Conservation (phyloP, 2,113 vertebrate genomes). For the Daboia siamensis region DNA sequence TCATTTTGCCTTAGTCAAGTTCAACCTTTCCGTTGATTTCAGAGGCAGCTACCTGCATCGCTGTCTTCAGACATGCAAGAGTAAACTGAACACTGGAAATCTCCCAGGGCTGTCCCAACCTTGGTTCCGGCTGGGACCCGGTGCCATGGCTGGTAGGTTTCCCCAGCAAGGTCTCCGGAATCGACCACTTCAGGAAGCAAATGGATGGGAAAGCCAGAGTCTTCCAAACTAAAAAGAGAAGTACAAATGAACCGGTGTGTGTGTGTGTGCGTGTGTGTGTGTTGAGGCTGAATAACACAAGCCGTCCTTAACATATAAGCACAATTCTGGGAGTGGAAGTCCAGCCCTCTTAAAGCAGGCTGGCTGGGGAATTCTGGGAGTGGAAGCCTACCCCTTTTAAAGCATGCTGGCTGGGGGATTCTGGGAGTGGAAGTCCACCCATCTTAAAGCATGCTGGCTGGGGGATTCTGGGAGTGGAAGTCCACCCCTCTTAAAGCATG, state of each 20-base stretch:
- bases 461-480: too few species aligned
- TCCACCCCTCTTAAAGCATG: too few species aligned
- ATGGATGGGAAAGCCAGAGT: slow-evolving; percentile 78
- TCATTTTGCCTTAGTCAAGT: not conserved
- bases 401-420: too few species aligned
- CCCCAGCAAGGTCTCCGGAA: slow-evolving; percentile 79
- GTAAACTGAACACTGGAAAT: slow-evolving; percentile 93
- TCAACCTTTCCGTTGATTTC: too few species aligned
- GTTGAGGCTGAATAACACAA: too few species aligned
- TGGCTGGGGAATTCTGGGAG: too few species aligned
- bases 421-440: too few species aligned
- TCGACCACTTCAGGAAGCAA: slow-evolving; percentile 81
- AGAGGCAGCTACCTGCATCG: slow-evolving; percentile 78
- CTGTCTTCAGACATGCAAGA: slow-evolving; percentile 81
- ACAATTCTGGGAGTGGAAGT: not conserved
- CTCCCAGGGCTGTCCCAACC: slow-evolving; percentile 90
- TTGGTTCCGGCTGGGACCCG: slow-evolving; percentile 78
- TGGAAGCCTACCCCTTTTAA: too few species aligned
- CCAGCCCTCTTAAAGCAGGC: too few species aligned
- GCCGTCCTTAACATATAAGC: not conserved
- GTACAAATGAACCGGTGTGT: too few species aligned
- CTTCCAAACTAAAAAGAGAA: slow-evolving; percentile 75
- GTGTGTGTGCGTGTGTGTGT: too few species aligned
- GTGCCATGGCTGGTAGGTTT: slow-evolving; percentile 76
- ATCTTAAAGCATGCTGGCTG: too few species aligned